Conservation (phyloP, 1,140 invertebrate genomes). For the Papilio polytes region DNA sequence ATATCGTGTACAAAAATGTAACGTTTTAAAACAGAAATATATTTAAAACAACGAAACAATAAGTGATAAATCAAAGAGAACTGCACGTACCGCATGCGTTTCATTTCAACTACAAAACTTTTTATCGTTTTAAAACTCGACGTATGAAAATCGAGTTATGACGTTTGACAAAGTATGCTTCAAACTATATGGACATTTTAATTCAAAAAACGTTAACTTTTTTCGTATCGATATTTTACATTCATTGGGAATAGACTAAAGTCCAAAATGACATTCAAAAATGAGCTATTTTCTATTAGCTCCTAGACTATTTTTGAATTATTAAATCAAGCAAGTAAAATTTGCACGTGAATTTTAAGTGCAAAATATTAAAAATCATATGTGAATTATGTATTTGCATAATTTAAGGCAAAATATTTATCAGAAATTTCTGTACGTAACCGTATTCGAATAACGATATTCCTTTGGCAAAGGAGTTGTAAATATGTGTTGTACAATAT, state of each 20-base stretch:
- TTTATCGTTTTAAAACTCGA: slow-evolving; percentile 24
- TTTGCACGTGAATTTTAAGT: no score
- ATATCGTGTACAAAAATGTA: background rate
- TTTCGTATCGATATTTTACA: background rate
- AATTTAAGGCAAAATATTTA: background rate
- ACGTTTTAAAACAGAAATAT: slow-evolving; percentile 20
- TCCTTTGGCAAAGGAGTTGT: slow-evolving; percentile 8
- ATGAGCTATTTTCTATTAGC: no score
- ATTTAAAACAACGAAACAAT: slow-evolving; percentile 22
- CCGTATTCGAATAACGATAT: slow-evolving; percentile 8
- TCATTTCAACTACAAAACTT: slow-evolving; percentile 17
- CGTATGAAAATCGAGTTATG: slow-evolving; percentile 25
- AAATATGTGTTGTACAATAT: slow-evolving; percentile 25
- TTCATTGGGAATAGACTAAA: background rate
- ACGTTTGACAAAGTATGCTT: slow-evolving; percentile 22
- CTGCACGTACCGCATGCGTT: background rate
- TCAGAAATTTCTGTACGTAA: background rate
- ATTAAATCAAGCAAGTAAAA: no score
- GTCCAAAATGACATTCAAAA: background rate
- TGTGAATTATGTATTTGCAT: background rate
- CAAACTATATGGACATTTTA: background rate
- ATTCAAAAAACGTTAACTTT: background rate
- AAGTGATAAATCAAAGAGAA: slow-evolving; percentile 13
- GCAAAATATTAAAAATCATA: no score
- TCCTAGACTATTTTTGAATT: no score